These are phyloP conservation scores for Philhelius pedissequus DNA, from an alignment of 2,888 invertebrate genomes.

Conservation along the genomic window DNA sequence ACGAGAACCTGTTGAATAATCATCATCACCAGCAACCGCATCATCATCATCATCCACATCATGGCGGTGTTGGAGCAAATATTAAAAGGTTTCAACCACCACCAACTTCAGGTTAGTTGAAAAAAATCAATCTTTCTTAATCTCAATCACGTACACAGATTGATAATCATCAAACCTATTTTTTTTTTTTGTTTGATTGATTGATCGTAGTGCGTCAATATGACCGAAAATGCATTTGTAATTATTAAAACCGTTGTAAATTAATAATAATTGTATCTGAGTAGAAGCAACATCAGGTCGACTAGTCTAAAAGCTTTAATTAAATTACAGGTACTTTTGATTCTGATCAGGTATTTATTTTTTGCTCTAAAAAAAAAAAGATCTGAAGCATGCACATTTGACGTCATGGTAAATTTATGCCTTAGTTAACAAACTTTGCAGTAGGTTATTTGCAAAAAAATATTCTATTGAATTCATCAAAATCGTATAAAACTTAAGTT, in stretches of 20 bases:
- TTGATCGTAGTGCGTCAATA: conserved; percentile 7
- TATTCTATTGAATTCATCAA: not conserved
- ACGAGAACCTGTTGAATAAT: conserved; percentile 51
- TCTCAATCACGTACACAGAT: not conserved
- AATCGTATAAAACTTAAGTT: conserved; percentile 16
- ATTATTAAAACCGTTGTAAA: conserved; percentile 6
- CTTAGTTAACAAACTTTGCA: conserved; percentile 30
- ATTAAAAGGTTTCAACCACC: conserved; percentile 50
- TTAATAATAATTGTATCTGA: not conserved
- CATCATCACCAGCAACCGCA: conserved; percentile 44
- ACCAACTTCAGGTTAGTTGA: conserved; percentile 52
- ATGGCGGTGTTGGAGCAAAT: conserved; percentile 11
- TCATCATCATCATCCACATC: conserved; percentile 49
- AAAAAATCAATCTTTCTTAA: not conserved
- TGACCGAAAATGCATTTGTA: not conserved
- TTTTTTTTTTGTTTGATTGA: too few species aligned
- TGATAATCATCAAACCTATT: conserved; percentile 14
- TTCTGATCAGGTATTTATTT: not conserved
- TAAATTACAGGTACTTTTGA: not conserved
- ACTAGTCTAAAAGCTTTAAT: not conserved
- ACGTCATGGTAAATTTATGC: conserved; percentile 33
- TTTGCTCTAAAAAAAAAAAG: not conserved
- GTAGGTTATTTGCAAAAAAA: not conserved
- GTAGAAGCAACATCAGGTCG: not conserved
- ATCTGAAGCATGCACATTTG: not conserved